Evolutionary conservation across 37 sponge, comb jelly and placozoan species (phyloP).

Genomic region (Diacarnus erythraeanus): DNA sequence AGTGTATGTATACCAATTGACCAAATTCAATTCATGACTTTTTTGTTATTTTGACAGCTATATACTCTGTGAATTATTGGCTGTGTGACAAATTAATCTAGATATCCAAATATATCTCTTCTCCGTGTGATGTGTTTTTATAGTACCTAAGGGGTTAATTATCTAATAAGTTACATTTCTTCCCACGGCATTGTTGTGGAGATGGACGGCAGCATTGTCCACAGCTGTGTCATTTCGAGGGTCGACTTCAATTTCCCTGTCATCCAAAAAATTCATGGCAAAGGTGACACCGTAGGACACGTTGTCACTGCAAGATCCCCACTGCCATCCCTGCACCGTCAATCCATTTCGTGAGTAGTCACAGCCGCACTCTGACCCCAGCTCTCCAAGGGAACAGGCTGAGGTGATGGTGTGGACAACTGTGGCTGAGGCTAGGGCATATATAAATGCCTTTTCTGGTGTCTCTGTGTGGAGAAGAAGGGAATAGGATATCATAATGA

Average conservation of each 20-base stretch:
- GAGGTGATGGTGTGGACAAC: conserved; percentile 51
- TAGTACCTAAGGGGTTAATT: no score
- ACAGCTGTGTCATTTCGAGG: neutral
- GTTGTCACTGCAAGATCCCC: conserved; percentile 73
- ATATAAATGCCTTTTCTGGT: conserved; percentile 65
- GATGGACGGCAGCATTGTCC: conserved; percentile 24
- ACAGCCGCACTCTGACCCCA: conserved; percentile 51
- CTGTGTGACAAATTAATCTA: no score
- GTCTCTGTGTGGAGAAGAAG: conserved; percentile 22
- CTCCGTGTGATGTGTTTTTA: no score
- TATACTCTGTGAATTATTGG: no score
- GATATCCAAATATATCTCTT: neutral
- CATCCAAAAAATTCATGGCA: conserved; percentile 52
- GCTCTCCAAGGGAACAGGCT: conserved; percentile 39
- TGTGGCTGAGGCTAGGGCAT: conserved; percentile 63
- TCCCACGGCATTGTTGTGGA: conserved; percentile 70
- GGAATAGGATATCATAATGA: neutral
- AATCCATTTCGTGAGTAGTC: conserved; percentile 38
- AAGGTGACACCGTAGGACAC: conserved; percentile 52
- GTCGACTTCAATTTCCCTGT: conserved; percentile 16
- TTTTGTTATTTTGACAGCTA: no score
- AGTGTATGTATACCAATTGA: no score
- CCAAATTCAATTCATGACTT: no score
- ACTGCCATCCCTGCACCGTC: conserved; percentile 35
- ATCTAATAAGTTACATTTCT: conserved; percentile 40